Evolutionary conservation across 2,113 vertebrate species (phyloP).

Genomic region (Prochilodus magdalenae): DNA sequence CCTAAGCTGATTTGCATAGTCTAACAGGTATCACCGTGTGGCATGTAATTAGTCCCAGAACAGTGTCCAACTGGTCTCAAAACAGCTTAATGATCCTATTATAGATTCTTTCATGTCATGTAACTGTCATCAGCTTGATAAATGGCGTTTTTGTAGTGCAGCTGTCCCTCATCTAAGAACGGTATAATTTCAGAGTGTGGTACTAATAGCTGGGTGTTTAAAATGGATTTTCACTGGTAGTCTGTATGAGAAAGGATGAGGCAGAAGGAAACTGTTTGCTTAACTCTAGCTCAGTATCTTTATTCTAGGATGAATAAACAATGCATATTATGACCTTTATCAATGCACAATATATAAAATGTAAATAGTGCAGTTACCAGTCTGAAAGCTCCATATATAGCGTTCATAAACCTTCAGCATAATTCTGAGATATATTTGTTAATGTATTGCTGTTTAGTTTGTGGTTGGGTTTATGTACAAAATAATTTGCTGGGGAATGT

Average conservation of each 20-base stretch:
- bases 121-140: conserved; percentile 56
- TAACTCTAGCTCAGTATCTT: not conserved
- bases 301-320: not conserved
- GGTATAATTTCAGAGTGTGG: not conserved
- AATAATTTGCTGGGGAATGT: too few relatives aligned
- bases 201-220: conserved; percentile 44
- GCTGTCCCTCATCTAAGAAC: conserved; percentile 10
- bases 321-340: not conserved
- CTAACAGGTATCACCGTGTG: conserved; percentile 65
- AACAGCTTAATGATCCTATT: conserved; percentile 55
- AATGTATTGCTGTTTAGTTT: too few relatives aligned
- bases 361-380: too few relatives aligned
- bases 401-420: too few relatives aligned
- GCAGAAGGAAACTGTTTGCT: not conserved
- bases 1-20: conserved; percentile 55
- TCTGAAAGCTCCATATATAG: too few relatives aligned
- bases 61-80: conserved; percentile 61
- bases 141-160: conserved; percentile 53
- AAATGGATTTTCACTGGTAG: conserved; percentile 15
- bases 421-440: too few relatives aligned
- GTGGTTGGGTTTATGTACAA: too few relatives aligned
- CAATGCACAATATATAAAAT: not conserved
- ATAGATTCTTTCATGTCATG: conserved; percentile 36
- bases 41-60: conserved; percentile 67
- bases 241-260: conserved; percentile 4